These are phyloP conservation scores for Craseonycteris thonglongyai DNA, from an alignment of 2,113 vertebrate species.

Conservation along the genomic window DNA sequence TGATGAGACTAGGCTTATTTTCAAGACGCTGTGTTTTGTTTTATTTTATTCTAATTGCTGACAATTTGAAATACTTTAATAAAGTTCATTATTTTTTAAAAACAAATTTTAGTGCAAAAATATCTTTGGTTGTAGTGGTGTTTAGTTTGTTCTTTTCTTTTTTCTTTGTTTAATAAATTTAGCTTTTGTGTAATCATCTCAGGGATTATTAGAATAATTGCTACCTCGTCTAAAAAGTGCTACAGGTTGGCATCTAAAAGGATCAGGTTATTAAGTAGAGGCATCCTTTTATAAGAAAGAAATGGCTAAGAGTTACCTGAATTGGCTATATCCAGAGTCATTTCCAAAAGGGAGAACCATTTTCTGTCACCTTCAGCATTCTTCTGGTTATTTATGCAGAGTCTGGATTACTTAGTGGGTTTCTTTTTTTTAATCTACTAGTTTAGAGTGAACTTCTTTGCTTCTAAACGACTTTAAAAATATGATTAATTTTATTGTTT, in stretches of 20 bases:
- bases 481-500: too few relatives aligned
- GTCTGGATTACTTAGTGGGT: neutral
- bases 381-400: neutral
- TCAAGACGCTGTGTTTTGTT: neutral
- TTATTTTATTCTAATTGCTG: neutral
- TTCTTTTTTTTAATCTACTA: neutral
- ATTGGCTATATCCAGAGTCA: neutral
- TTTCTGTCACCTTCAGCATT: neutral
- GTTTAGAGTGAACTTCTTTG: neutral
- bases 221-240: neutral
- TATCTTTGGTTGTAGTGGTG: neutral
- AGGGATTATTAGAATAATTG: neutral
- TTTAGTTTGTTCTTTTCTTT: neutral
- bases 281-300: neutral
- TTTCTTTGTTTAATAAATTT: neutral
- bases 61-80: constrained; percentile 14
- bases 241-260: neutral
- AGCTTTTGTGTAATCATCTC: neutral
- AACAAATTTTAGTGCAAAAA: neutral
- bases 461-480: neutral
- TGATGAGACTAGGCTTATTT: neutral
- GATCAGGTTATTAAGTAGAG: neutral
- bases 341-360: neutral
- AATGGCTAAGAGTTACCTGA: neutral
- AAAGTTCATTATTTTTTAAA: neutral